Base-by-base conservation (phyloP, 1,140 invertebrate species). In the Chironomus striatipennis region DNA sequence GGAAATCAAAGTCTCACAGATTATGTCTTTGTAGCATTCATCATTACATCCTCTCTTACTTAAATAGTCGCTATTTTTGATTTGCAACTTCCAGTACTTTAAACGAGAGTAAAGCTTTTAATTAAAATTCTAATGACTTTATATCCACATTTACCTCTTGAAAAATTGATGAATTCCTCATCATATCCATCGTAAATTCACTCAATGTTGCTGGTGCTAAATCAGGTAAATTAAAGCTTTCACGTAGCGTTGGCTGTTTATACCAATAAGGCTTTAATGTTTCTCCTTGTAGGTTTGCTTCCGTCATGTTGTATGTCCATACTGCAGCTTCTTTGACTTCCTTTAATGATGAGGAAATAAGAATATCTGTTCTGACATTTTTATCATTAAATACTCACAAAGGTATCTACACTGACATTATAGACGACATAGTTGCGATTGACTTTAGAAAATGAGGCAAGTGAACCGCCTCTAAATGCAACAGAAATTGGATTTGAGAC, bases 351-450 rank as follows among this genome's bases (percentile, higher is more conserved):
- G 1, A 34, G 7, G 18, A 24, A 34, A 57, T 57, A 7, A 47
- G 43, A 8, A 47, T 57, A 57, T 57, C n/a, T 57, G n/a, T 5
- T n/a, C 4, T 57, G 47, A 10, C 12, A 17, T 18, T 8, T 18
- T 8, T 18, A 70, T 20, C 20, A 20, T 20, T 7, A 70, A 70
- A 7, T 70, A 84, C 88, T 87, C 83, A 90, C 90, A 77, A 83
- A 89, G 76, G 83, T 87, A 7, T 78, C 80, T 0, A 82, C 80
- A 77, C 93, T 88, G 0, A 93, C 83, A 3, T 85, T 83, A 77
- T 91, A 93, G 5, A 94, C 85, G 77, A 90, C 88, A 79, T 93
- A 97, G 74, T 93, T 93, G 8, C 93, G 89, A 84, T 96, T 96
- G 74, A 91, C 86, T 75, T 88, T 79, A 0, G 83, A 78, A 73